Evolutionary conservation across 2,888 invertebrate genomes (phyloP).

Genomic region (Drosophila macrospina): DNA sequence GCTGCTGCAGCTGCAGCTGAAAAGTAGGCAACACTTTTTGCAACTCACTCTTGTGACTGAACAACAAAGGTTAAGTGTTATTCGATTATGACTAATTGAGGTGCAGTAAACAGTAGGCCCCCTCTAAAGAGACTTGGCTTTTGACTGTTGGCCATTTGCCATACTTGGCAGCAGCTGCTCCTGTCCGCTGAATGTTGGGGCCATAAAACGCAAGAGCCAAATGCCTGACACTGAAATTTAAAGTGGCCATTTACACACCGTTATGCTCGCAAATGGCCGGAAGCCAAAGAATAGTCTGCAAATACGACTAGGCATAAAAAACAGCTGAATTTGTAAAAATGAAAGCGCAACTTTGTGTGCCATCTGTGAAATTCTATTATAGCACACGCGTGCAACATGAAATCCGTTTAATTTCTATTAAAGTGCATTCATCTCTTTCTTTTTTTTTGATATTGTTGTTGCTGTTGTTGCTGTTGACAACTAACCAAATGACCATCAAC

Average conservation of each 20-base stretch:
- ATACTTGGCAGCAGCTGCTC: slow-evolving; percentile 42
- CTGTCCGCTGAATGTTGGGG: slow-evolving; percentile 7
- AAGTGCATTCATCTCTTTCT: slow-evolving; percentile 29
- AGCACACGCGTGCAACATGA: slow-evolving; percentile 25
- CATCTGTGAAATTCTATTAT: slow-evolving; percentile 34
- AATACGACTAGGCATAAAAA: slow-evolving; percentile 7
- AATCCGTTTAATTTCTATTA: slow-evolving; percentile 50
- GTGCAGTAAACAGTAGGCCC: slow-evolving; percentile 29
- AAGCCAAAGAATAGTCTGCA: no score
- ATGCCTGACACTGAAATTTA: slow-evolving; percentile 71
- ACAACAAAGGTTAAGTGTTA: slow-evolving; percentile 45
- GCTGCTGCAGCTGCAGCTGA: slow-evolving; percentile 7
- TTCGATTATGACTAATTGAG: slow-evolving; percentile 74
- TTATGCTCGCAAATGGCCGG: slow-evolving; percentile 53
- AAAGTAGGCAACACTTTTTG: slow-evolving; percentile 59
- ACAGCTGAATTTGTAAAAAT: slow-evolving; percentile 28
- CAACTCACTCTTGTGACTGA: neutral
- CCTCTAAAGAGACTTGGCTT: slow-evolving; percentile 14
- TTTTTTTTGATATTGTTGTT: slow-evolving; percentile 11
- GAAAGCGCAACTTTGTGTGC: slow-evolving; percentile 41
- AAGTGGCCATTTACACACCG: slow-evolving; percentile 72
- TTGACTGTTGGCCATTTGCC: slow-evolving; percentile 40
- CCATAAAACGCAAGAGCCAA: slow-evolving; percentile 65
- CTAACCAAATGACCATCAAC: slow-evolving; percentile 62
- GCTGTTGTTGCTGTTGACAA: slow-evolving; percentile 43